A percentile compares a stretch with the other conserved stretches of the same genome.
phyloP scores from a whole-genome alignment of 1,140 invertebrate species.

The Atta colombica region DNA sequence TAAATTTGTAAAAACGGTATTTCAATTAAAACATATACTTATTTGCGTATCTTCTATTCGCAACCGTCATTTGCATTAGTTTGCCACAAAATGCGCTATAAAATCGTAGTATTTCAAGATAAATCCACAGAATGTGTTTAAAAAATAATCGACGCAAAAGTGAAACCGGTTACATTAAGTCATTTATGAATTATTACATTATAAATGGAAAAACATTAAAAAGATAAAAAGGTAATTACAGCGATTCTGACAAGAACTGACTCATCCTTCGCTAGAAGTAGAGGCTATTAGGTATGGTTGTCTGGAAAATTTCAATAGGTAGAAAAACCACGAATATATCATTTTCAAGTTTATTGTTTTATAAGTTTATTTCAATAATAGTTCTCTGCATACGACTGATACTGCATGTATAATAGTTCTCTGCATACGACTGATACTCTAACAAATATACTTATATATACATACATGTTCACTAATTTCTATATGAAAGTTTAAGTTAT shows the following conservation, averaged over 20 bases:
- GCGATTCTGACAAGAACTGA: background rate
- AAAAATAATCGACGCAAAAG: background rate
- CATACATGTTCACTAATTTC: too few species aligned
- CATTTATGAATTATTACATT: background rate
- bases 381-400: too few species aligned
- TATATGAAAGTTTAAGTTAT: too few species aligned
- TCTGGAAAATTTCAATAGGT: too few species aligned
- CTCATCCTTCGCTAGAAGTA: background rate
- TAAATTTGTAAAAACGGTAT: slow-evolving; percentile 42
- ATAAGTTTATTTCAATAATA: too few species aligned
- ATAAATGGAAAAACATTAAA: too few species aligned
- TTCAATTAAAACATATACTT: slow-evolving; percentile 48
- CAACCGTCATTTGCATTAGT: background rate
- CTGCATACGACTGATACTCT: too few species aligned
- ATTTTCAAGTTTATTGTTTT: too few species aligned
- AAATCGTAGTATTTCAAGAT: background rate
- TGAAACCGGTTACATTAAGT: background rate
- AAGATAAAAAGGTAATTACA: background rate
- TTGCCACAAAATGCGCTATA: background rate
- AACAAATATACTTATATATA: too few species aligned
- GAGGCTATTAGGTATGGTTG: background rate
- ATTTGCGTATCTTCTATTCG: background rate
- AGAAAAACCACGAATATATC: too few species aligned
- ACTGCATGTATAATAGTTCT: too few species aligned
- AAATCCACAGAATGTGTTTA: background rate